These are phyloP conservation scores for Halichondria panicea DNA, from an alignment of 37 sponge, comb jelly and placozoan species.

Conservation along the genomic window DNA sequence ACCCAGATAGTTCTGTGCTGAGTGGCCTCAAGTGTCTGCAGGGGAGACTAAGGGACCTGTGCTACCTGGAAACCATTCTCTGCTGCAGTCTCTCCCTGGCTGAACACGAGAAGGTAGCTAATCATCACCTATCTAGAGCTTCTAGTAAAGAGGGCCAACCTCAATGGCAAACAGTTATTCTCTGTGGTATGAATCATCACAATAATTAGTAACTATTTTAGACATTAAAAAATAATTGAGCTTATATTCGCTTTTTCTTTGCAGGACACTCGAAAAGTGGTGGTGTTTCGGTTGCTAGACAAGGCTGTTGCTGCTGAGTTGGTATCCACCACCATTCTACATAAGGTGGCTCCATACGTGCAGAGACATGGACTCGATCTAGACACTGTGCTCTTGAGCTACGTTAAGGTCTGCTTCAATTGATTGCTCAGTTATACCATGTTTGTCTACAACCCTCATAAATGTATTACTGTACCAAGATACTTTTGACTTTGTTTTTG, in stretches of 20 bases:
- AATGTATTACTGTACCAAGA: too few species aligned
- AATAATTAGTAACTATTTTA: too few species aligned
- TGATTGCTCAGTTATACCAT: too few species aligned
- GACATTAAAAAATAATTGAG: neutral
- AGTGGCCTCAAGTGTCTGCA: constrained; percentile 15
- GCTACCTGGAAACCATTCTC: constrained; percentile 16
- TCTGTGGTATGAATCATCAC: too few species aligned
- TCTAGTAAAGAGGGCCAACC: too few species aligned
- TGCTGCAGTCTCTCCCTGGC: constrained; percentile 36
- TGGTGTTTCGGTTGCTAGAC: constrained; percentile 59
- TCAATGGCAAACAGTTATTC: too few species aligned
- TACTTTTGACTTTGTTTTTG: too few species aligned
- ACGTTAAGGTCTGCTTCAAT: constrained; percentile 55
- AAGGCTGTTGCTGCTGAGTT: constrained; percentile 51
- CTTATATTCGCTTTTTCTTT: neutral
- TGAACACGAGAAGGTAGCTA: constrained; percentile 28
- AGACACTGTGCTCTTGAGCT: constrained; percentile 49
- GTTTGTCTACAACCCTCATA: too few species aligned
- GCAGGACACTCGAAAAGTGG: constrained; percentile 39
- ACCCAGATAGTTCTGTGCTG: neutral
- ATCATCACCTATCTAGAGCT: too few species aligned
- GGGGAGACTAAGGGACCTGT: constrained; percentile 20
- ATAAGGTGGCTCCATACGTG: constrained; percentile 37
- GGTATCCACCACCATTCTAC: constrained; percentile 10
- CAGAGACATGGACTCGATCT: constrained; percentile 14